Base-by-base conservation (phyloP, 2,797 vertebrate genomes). In the Anableps anableps region DNA sequence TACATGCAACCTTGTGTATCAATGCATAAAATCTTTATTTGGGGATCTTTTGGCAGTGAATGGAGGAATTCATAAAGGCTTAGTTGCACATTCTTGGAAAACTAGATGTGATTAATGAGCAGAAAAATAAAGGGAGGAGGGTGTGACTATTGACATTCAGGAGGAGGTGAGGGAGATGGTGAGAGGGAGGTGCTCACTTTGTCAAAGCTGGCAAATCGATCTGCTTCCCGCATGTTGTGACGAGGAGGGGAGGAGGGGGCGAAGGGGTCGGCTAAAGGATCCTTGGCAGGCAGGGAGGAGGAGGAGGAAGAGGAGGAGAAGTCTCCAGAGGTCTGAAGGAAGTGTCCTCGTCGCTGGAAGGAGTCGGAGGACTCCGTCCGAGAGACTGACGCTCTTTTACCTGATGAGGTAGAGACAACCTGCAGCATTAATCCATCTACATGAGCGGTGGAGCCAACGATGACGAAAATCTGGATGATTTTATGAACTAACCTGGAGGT, bases 151-250 rank as follows among this genome's bases (percentile, higher is more conserved):
- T 93, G 88, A 90, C 91, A 93, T 86, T 95, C 93, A 85, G 89
- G 78, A 85, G 89, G 88, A 85, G 91, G 88, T 86, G 93, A 93
- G 85, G 94, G 92, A 89, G 94, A 95, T 84, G 93, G 90, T 66
- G 94, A 92, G 89, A 91, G 93, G 94, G 92, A 94, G 95, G 95
- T 97, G 98, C 99, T 99, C 98, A 99, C 99, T 98, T 98, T 97
- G 96, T 98, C 98, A 96, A 99, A 98, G 96, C 97, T 97, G 97
- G 97, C 97, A 97, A 98, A 98, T 95, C 96, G 96, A 91, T 96
- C 96, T 93, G 96, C 94, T 93, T 97, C 95, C 92, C 96, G 96
- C 90, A 95, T 91, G 94, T 95, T 96, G 95, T 98, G 97, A 93
- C 90, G 96, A 93, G 96, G 96, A 95, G 96, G 91, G 94, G 96